phyloP scores from a whole-genome alignment of 2,797 vertebrate species.

The Halcyon chelicuti region DNA sequence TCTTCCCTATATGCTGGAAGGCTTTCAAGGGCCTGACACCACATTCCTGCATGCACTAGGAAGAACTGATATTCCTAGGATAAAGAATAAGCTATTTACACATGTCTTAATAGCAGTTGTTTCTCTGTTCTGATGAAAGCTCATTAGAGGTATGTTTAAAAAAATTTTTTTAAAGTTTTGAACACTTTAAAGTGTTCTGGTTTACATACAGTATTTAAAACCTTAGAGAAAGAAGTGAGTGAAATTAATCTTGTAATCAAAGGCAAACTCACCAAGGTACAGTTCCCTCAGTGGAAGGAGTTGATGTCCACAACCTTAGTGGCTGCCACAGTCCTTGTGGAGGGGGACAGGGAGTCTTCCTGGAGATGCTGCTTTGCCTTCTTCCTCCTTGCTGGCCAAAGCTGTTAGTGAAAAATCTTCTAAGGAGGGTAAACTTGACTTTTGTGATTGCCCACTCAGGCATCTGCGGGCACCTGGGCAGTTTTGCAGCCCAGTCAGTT shows the following conservation, averaged over 20 bases:
- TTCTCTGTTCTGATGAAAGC: not conserved
- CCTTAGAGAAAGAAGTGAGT: not conserved
- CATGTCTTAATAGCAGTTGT: not conserved
- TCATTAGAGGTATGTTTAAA: not conserved
- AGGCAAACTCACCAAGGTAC: not conserved
- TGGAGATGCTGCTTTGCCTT: not conserved
- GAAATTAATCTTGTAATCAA: not conserved
- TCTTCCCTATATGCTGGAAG: not conserved
- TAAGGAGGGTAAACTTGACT: not conserved
- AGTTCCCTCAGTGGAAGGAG: not conserved
- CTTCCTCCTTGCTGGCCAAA: rapidly evolving
- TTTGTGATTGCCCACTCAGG: not conserved
- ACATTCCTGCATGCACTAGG: not conserved
- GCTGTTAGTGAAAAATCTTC: not conserved
- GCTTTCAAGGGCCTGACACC: not conserved
- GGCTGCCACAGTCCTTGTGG: not conserved
- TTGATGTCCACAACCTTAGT: not conserved
- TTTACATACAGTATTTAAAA: not conserved
- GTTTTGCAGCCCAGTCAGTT: not conserved
- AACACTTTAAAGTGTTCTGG: not conserved
- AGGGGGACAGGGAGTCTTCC: not conserved
- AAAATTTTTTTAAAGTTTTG: not conserved
- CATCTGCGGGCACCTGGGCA: not conserved
- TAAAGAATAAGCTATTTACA: not conserved
- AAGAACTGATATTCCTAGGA: not conserved